Evolutionary conservation across 2,888 invertebrate species (phyloP).

Genomic region (Abrostola tripartita): DNA sequence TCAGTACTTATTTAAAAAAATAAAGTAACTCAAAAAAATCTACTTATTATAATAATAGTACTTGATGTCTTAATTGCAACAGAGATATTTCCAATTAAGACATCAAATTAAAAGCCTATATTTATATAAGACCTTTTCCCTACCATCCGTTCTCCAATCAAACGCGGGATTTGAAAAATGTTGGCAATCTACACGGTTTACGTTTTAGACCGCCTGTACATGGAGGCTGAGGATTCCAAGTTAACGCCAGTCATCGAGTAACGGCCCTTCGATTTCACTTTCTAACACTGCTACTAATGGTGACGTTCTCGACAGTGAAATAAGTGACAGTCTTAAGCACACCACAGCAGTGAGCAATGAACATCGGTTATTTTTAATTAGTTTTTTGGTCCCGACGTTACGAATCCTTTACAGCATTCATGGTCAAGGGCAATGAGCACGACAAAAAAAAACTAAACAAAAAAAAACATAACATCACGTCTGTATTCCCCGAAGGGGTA

Average conservation of each 20-base stretch:
- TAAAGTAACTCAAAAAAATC: too few species aligned
- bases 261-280: slow-evolving; percentile 64
- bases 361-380: too few species aligned
- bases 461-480: too few species aligned
- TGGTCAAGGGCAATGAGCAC: too few species aligned
- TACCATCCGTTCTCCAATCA: slow-evolving; percentile 6
- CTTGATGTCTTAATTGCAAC: slow-evolving; percentile 1
- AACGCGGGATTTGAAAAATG: slow-evolving; percentile 43
- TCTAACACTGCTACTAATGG: slow-evolving; percentile 48
- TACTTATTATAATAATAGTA: too few species aligned
- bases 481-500: too few species aligned
- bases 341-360: too few species aligned
- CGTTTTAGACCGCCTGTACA: slow-evolving; percentile 29
- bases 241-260: slow-evolving; percentile 64
- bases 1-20: too few species aligned
- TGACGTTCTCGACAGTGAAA: slow-evolving; percentile 13
- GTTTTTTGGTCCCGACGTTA: too few species aligned
- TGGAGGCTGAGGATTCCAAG: slow-evolving; percentile 48
- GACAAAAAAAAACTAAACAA: too few species aligned
- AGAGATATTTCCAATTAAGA: slow-evolving; percentile 3
- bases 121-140: background rate
- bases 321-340: too few species aligned
- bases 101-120: background rate
- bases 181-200: slow-evolving; percentile 25
- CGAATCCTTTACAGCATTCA: too few species aligned